Conservation (phyloP, 2,113 vertebrate species). For the Tiliqua scincoides region DNA sequence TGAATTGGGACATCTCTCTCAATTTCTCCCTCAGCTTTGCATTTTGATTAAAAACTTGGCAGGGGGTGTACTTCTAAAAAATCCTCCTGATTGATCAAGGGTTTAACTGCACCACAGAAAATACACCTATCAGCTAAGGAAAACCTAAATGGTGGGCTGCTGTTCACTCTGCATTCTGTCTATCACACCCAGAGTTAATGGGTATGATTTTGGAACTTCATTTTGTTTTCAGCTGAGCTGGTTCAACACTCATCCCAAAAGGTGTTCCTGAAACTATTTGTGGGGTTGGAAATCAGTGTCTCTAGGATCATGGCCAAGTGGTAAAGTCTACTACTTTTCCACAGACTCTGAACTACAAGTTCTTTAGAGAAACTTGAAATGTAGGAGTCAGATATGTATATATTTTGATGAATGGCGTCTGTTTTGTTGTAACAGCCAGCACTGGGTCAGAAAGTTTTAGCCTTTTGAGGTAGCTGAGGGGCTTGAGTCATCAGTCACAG, state of each 20-base stretch:
- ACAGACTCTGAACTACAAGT: neutral
- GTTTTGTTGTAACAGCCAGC: neutral
- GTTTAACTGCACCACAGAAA: neutral
- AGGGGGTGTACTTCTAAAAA: neutral
- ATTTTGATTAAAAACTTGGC: constrained; percentile 13
- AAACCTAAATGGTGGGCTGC: neutral
- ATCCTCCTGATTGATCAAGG: neutral
- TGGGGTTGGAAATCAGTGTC: neutral
- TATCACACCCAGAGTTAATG: neutral
- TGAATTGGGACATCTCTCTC: neutral
- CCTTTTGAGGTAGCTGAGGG: neutral
- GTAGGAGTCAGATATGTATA: neutral
- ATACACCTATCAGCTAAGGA: neutral
- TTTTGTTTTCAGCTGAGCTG: neutral
- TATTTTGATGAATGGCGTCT: neutral
- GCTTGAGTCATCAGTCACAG: neutral
- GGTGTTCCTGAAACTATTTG: neutral
- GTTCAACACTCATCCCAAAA: neutral
- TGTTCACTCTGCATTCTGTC: neutral
- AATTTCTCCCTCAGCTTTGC: neutral
- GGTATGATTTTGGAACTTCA: neutral
- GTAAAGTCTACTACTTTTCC: neutral
- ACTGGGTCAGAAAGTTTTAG: neutral
- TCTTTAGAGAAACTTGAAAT: neutral
- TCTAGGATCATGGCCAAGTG: neutral